Base-by-base conservation (phyloP, 2,113 vertebrate genomes). In the Periophthalmodon schlosseri region DNA sequence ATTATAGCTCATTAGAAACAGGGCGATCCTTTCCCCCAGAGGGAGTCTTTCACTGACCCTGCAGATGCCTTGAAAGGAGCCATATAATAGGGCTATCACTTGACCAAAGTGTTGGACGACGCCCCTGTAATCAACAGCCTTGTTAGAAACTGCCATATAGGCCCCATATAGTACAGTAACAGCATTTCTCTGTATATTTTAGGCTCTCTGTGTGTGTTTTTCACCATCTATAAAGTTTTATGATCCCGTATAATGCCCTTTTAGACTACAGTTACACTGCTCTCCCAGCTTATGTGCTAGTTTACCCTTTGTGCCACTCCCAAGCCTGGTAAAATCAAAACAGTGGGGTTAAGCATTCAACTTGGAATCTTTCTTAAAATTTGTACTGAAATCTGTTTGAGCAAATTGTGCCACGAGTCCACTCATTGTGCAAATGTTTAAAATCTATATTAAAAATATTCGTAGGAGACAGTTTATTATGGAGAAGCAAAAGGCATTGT, bases 1-100 rank as follows among this genome's bases (percentile, higher is more conserved):
- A 90, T 91, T 91, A 86, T 86, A 88, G 79, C 81, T 91, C 86
- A 91, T 91, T 91, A 91, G 91, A 85, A 89, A 74, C 74, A 84
- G 76, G 76, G 83, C 78, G 83, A 85, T 80, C 74, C 83, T 83
- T 86, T 79, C 81, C 87, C 75, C 87, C 71, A 68, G 83, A 88
- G 88, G 86, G 87, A 82, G 63, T 74, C 89, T 79, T 82, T 75
- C 80, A 78, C 73, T 83, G 84, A 89, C 76, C 76, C 54, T 80
- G 84, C 86, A 84, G 86, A 88, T 85, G 86, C 79, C 88, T 90
- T 87, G 84, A 87, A 90, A 76, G 80, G 67, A 77, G 77, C 76
- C 69, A 23, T 85, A 87, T 87, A 91, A 89, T 89, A 85, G 90
- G 86, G 88, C 88, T 82, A 88, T 91, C 91, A 83, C 81, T 84